Conservation (phyloP, 2,113 vertebrate genomes). For the Panthera tigris region DNA sequence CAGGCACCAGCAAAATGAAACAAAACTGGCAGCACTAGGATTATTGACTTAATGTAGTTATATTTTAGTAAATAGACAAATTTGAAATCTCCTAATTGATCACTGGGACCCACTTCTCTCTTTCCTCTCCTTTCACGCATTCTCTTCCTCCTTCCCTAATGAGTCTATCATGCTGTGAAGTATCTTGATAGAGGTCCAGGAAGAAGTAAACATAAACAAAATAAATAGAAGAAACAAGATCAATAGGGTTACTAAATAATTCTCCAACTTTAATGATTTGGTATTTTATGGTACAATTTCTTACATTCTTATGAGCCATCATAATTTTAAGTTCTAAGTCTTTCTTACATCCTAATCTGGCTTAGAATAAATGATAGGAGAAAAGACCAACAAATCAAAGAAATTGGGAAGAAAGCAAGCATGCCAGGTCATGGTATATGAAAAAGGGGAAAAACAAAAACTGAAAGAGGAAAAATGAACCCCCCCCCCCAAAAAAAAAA, state of each 20-base stretch:
- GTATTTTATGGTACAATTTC: background rate
- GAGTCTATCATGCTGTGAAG: background rate
- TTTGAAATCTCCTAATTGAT: background rate
- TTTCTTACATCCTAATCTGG: background rate
- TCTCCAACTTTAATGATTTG: background rate
- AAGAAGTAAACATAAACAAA: background rate
- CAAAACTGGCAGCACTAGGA: background rate
- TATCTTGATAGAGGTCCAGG: background rate
- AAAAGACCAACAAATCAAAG: background rate
- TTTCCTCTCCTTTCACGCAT: background rate
- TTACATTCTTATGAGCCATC: background rate
- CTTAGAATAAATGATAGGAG: background rate
- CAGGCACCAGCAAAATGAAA: background rate
- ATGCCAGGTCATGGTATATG: background rate
- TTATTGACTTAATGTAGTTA: background rate
- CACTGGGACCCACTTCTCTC: accelerated
- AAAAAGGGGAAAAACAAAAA: slow-evolving; percentile 28
- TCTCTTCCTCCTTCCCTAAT: background rate
- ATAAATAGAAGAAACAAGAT: background rate
- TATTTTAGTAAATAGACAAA: background rate
- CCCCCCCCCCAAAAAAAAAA: too few relatives aligned
- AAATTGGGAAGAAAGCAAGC: background rate
- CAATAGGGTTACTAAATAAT: background rate
- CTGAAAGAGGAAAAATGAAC: background rate
- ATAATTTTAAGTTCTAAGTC: background rate